Percentiles rank a stretch among this genome's conserved stretches.
phyloP scores from a whole-genome alignment of 1,140 invertebrate genomes.

The Pomacea maculata region DNA sequence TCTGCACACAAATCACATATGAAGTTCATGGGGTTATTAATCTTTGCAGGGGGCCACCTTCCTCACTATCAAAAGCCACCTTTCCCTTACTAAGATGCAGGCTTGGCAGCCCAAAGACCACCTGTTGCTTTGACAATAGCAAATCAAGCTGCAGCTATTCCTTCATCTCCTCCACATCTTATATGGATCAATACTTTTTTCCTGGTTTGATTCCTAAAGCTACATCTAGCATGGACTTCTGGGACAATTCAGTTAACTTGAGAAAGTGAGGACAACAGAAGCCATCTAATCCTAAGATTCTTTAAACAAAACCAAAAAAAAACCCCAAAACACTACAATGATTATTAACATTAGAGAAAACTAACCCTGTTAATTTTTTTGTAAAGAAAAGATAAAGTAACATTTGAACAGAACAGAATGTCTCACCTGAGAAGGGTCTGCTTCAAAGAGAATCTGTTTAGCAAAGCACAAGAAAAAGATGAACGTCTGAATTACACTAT shows the following conservation, averaged over 20 bases:
- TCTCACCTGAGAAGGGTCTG: conserved; percentile 32
- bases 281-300: background rate
- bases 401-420: background rate
- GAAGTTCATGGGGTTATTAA: too few relatives aligned
- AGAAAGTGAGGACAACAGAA: background rate
- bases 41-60: too few relatives aligned
- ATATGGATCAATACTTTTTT: background rate
- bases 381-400: background rate
- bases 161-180: background rate
- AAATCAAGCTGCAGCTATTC: background rate
- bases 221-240: background rate
- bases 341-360: background rate
- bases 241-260: background rate
- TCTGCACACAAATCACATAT: too few relatives aligned
- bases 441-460: conserved; percentile 33
- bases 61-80: background rate
- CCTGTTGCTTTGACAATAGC: background rate
- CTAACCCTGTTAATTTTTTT: background rate
- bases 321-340: background rate
- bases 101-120: background rate
- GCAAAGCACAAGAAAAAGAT: conserved; percentile 1
- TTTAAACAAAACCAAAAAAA: background rate
- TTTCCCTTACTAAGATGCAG: background rate
- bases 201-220: background rate
- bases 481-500: background rate